These are phyloP conservation scores for Brenthis hecate DNA, from an alignment of 2,888 invertebrate species.

Conservation along the genomic window DNA sequence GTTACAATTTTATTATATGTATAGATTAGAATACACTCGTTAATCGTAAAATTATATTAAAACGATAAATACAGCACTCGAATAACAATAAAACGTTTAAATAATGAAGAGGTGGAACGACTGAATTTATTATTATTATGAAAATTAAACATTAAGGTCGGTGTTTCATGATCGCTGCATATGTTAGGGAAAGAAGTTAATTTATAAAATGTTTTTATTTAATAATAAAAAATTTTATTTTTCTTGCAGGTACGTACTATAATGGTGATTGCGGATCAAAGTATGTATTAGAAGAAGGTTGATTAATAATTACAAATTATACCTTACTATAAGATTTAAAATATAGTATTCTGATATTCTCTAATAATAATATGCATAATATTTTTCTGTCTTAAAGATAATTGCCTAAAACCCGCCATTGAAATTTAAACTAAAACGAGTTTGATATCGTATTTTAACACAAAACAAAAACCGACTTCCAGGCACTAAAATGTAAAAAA, in stretches of 20 bases:
- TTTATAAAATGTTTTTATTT: background rate
- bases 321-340: too few relatives aligned
- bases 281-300: background rate
- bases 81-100: constrained; percentile 10
- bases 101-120: constrained; percentile 5
- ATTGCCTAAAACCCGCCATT: too few relatives aligned
- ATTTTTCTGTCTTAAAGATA: too few relatives aligned
- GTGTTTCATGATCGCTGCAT: constrained; percentile 16
- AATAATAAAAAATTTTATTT: background rate
- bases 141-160: constrained; percentile 21
- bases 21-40: background rate
- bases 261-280: background rate
- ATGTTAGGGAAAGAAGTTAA: constrained; percentile 13
- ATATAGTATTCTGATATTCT: too few relatives aligned
- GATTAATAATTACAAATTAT: too few relatives aligned
- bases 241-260: constrained; percentile 21
- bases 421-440: too few relatives aligned
- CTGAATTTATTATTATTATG: constrained; percentile 23
- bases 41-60: background rate
- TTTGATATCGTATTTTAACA: too few relatives aligned
- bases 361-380: too few relatives aligned
- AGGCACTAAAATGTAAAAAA: too few relatives aligned
- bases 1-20: too few relatives aligned
- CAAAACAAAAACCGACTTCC: too few relatives aligned
- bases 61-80: constrained; percentile 33